Evolutionary conservation across 2,888 invertebrate species (phyloP), one percentile per base, ranked within the genome.

Genomic region (Microctonus brassicae): DNA sequence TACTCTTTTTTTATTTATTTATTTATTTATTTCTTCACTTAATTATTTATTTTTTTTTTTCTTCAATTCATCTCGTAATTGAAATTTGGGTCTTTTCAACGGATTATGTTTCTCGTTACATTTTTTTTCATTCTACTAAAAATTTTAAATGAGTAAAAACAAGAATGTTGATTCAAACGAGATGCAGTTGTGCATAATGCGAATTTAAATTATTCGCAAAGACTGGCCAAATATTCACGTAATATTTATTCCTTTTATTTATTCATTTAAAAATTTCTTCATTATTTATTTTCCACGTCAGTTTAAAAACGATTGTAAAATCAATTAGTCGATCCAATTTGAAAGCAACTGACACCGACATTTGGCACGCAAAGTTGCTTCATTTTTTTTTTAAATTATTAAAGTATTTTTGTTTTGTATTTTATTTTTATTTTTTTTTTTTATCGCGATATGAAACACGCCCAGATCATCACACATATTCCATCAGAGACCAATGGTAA

Each of bases 191-290:
- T 33, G 17, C 1, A 63, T 26, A 34, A 17, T 36, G 60, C 60
- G 60, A 47, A 33, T 63, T n/a, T 20, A 4, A 52, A 17, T 63
- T 39, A 64, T 61, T 60, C 53, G 53, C 34, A 53, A 36, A 47
- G 61, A 70, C 70, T 70, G 70, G 70, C 70, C 70, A 66, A 70
- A 70, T 70, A 65, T 61, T 55, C 36, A 24, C 20, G 47, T 47
- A 17, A 47, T 4, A n/a, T 47, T 47, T 47, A 47, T 47, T 47
- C 63, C 63, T 63, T 63, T 69, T 69, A 52, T 39, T 55, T 63
- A 61, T 34, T 34, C 53, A 10, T 64, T 61, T 60, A 33, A 34
- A 42, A 33, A 5, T 29, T 5, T 29, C 7, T 5, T 29, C 7
- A 29, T 29, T 29, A 5, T 29, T 29, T 29, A 5, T 47, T n/a